Evolutionary conservation across 2,888 invertebrate genomes (phyloP).

Genomic region (Dorcus hopei): DNA sequence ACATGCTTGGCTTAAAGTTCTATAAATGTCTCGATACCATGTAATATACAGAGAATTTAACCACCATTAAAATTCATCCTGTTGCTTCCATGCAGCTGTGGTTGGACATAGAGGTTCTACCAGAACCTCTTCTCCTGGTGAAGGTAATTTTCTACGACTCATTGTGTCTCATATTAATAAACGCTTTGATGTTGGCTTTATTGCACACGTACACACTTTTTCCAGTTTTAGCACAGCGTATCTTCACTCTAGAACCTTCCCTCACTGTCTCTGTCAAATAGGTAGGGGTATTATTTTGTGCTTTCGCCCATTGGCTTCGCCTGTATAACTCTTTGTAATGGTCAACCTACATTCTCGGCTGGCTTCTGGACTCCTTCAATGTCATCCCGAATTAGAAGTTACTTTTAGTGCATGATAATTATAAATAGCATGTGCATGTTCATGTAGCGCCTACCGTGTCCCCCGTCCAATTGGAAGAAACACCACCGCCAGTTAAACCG

Average conservation of each 20-base stretch:
- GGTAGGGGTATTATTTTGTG: slow-evolving; percentile 6
- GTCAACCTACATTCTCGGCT: too few relatives aligned
- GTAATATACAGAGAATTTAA: not conserved
- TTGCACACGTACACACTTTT: slow-evolving; percentile 8
- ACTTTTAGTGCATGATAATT: slow-evolving; percentile 21
- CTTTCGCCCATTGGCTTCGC: too few relatives aligned
- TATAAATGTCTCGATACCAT: not conserved
- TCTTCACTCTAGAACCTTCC: not conserved
- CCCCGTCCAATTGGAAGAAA: slow-evolving; percentile 11
- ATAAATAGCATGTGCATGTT: slow-evolving; percentile 30
- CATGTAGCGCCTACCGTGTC: slow-evolving; percentile 19
- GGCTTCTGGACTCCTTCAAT: too few relatives aligned
- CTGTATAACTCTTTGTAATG: too few relatives aligned
- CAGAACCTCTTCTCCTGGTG: slow-evolving; percentile 47
- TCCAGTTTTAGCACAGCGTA: not conserved
- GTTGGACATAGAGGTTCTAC: slow-evolving; percentile 42
- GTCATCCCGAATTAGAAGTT: too few relatives aligned
- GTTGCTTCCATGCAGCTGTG: slow-evolving; percentile 43
- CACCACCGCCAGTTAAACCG: slow-evolving; percentile 14
- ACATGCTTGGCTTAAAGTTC: not conserved
- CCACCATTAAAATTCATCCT: slow-evolving; percentile 1
- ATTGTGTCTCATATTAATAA: slow-evolving; percentile 8
- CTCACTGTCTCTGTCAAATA: not conserved
- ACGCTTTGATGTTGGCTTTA: slow-evolving; percentile 17
- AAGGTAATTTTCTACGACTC: slow-evolving; percentile 38